Conservation (phyloP, 2,888 invertebrate genomes). For the Pterobdella sp. region DNA sequence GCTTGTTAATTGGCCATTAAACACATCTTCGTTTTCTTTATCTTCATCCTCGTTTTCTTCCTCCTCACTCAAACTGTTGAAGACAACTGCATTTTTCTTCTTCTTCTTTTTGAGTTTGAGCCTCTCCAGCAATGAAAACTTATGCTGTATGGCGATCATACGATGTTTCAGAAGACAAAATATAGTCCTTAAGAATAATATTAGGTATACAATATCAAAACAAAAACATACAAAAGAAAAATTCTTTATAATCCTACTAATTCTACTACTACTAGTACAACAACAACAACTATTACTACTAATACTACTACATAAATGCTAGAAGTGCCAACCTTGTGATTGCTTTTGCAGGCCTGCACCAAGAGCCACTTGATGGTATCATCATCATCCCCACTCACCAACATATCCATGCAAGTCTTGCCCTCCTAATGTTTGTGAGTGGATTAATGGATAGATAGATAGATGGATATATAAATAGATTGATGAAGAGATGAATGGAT, state of each 20-base stretch:
- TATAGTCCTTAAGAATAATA: neutral
- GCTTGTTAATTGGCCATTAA: no score
- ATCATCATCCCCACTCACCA: conserved; percentile 13
- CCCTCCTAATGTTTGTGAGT: no score
- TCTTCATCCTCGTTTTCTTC: neutral
- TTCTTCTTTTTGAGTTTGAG: conserved; percentile 5
- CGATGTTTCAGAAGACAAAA: neutral
- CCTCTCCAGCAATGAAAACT: neutral
- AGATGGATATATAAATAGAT: neutral
- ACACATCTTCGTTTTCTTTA: neutral
- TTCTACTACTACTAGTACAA: neutral
- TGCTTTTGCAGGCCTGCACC: neutral
- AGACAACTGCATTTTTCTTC: neutral
- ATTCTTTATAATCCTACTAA: neutral
- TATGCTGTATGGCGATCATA: neutral
- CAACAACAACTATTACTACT: neutral
- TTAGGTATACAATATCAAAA: neutral
- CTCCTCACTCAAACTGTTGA: neutral
- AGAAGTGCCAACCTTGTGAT: neutral
- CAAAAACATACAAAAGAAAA: neutral
- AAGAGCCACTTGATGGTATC: no score
- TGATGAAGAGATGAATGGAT: neutral
- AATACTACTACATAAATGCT: neutral
- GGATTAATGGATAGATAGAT: neutral
- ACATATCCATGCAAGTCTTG: neutral